Evolutionary conservation across 2,888 invertebrate species (phyloP).

Genomic region (Xestia ashworthii): DNA sequence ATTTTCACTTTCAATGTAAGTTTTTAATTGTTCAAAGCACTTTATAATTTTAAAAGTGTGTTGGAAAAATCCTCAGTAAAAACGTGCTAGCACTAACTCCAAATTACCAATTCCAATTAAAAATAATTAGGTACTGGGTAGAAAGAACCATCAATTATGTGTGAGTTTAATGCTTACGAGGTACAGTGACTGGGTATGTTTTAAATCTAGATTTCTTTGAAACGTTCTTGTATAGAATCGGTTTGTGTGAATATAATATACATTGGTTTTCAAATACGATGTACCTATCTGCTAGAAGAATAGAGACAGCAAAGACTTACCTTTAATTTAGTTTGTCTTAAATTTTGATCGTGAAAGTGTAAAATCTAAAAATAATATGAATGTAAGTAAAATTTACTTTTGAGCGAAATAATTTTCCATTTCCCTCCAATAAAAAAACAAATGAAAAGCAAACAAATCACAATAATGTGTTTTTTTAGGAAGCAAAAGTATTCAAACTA

Average conservation of each 20-base stretch:
- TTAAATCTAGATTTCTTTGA: neutral
- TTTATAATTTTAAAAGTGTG: conserved; percentile 35
- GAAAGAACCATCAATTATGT: conserved; percentile 5
- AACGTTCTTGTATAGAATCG: neutral
- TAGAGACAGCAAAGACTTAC: neutral
- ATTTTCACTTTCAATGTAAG: conserved; percentile 46
- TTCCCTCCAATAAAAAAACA: conserved; percentile 9
- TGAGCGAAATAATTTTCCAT: neutral
- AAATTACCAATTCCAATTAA: conserved; percentile 52
- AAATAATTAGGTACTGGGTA: conserved; percentile 36
- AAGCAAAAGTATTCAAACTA: neutral
- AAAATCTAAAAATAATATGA: neutral
- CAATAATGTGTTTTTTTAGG: neutral
- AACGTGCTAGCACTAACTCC: conserved; percentile 32
- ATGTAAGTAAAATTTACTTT: neutral
- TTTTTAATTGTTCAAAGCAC: conserved; percentile 42
- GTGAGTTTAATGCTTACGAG: neutral
- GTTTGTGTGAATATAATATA: neutral
- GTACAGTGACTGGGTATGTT: neutral
- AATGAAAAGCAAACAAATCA: neutral
- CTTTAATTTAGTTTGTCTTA: neutral
- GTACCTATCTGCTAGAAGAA: neutral
- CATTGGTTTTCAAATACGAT: neutral
- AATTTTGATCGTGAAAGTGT: neutral
- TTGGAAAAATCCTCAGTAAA: conserved; percentile 26